Evolutionary conservation across 2,113 vertebrate genomes (phyloP), one percentile per base, ranked within the genome.

Genomic region (Nerophis ophidion): DNA sequence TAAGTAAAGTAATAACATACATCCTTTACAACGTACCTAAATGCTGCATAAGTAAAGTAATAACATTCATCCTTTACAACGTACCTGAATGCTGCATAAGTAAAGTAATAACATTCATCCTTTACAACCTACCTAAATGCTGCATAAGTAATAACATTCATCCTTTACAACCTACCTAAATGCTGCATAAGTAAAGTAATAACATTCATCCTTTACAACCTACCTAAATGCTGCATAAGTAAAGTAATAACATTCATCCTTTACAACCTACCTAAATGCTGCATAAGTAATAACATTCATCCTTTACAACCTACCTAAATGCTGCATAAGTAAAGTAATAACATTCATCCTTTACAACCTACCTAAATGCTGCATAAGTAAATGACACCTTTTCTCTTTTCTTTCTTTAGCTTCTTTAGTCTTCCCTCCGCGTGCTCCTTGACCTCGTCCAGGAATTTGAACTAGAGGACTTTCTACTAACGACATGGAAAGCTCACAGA

Each of bases 371-470:
- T 59, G 47, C 63, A 57, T n/a, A 63, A 36, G 73, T 70, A 19
- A 75, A 64, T 89, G 70, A 82, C 85, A 81, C 76, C 82, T 70
- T 76, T 87, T 76, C 81, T 90, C 83, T 79, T 88, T 88, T 81
- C 70, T 88, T 84, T 84, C 85, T 84, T 65, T 92, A 93, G 92
- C 92, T 93, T 92, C 82, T 93, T 93, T 92, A 93, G 91, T 91
- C 92, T 93, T 64, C 92, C 91, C 69, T 91, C 84, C 79, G 88
- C 90, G 49, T 91, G 87, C 88, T 92, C 91, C 89, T 83, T 93
- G 88, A 90, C 90, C 68, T 81, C 91, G 86, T 90, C 91, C 91
- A 91, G 91, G 88, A 81, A 90, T 85, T 84, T 91, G 88, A 92
- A 92, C 91, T 93, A 92, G 92, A 91, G 89, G 91, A 92, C 79